These are phyloP conservation scores for Drosophila lini DNA, from an alignment of 1,140 invertebrate genomes.

Conservation along the genomic window DNA sequence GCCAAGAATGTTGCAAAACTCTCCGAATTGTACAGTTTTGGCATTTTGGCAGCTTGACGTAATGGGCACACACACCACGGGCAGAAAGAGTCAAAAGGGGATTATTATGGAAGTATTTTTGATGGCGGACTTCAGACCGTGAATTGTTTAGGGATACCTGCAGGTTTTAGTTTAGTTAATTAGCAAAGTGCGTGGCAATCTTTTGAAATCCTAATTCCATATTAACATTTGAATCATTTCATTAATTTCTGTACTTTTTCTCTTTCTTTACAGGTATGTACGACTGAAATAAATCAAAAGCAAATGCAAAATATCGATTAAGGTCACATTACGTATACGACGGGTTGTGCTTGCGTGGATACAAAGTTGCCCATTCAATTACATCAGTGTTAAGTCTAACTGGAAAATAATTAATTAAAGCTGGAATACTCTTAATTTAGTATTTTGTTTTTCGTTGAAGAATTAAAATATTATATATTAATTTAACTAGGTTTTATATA, in stretches of 20 bases:
- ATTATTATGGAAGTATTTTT: not conserved
- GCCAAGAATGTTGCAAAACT: conserved; percentile 60
- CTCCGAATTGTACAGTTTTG: conserved; percentile 48
- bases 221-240: conserved; percentile 21
- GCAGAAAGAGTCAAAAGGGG: conserved; percentile 31
- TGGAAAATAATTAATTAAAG: not conserved
- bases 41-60: conserved; percentile 69
- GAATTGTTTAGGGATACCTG: conserved; percentile 30
- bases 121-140: not conserved
- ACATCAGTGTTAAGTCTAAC: conserved; percentile 7
- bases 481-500: not conserved
- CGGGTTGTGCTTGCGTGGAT: conserved; percentile 5
- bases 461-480: not conserved
- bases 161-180: conserved; percentile 54
- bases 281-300: conserved; percentile 14
- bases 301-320: conserved; percentile 65
- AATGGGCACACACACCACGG: conserved; percentile 50
- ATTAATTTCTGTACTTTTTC: conserved; percentile 54
- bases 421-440: not conserved
- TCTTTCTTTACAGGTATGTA: conserved; percentile 62
- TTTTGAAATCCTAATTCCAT: not conserved
- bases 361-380: not conserved
- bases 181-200: conserved; percentile 64
- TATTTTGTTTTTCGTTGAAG: too few species aligned
- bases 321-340: conserved; percentile 59